A percentile compares a stretch with the other conserved stretches of the same genome.
phyloP scores from a whole-genome alignment of 2,888 invertebrate species.

The Perdita meconis region DNA sequence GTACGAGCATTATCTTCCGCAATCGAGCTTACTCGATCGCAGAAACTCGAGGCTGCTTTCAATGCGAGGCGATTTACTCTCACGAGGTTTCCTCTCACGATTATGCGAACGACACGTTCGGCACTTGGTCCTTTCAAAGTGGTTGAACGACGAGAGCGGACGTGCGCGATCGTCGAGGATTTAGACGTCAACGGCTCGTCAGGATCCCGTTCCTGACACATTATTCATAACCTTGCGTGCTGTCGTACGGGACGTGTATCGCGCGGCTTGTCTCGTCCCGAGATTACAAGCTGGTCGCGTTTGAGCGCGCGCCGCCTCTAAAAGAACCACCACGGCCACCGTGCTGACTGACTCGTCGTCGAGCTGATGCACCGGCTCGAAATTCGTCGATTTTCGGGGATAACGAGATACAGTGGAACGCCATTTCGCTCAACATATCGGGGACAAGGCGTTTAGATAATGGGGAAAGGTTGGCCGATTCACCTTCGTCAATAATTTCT shows the following conservation, averaged over 20 bases:
- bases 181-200: constrained; percentile 63
- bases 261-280: constrained; percentile 55
- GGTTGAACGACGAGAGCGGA: constrained; percentile 5
- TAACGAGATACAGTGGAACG: background rate
- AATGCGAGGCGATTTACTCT: no score
- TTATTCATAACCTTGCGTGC: constrained; percentile 60
- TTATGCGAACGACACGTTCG: background rate
- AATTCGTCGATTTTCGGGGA: constrained; percentile 19
- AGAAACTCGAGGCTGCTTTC: no score
- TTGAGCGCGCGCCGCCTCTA: constrained; percentile 30
- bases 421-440: constrained; percentile 2
- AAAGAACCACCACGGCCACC: constrained; percentile 39
- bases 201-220: constrained; percentile 39
- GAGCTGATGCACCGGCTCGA: constrained; percentile 1
- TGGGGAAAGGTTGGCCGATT: background rate
- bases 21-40: no score
- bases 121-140: constrained; percentile 6
- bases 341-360: constrained; percentile 28
- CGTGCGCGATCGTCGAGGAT: constrained; percentile 29
- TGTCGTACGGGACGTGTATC: constrained; percentile 51
- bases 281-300: constrained; percentile 57
- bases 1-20: no score
- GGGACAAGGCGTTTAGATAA: background rate
- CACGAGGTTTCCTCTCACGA: no score
- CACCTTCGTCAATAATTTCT: background rate